These are phyloP conservation scores for Narcine bancroftii DNA, from an alignment of 2,113 vertebrate genomes.

Conservation along the genomic window DNA sequence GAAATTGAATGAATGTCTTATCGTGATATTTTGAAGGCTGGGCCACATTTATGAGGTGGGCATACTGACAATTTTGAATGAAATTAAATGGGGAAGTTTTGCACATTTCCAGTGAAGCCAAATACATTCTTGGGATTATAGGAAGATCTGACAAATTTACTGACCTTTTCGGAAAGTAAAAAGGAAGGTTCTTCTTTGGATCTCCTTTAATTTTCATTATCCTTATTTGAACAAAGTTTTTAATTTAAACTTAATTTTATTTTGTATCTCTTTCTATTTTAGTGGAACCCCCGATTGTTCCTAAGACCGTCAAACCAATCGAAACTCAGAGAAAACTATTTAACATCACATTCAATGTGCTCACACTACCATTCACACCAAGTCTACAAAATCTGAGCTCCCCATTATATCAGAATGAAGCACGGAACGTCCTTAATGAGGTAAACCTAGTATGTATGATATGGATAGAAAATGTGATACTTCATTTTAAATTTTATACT, in stretches of 20 bases:
- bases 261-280: not conserved
- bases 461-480: not conserved
- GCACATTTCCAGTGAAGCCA: not conserved
- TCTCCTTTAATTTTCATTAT: not conserved
- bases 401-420: not conserved
- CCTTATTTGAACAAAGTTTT: not conserved
- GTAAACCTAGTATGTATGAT: not conserved
- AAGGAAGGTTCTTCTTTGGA: not conserved
- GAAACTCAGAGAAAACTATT: not conserved
- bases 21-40: no score
- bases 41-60: no score
- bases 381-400: constrained; percentile 17
- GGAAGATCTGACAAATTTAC: not conserved
- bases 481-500: not conserved
- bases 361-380: not conserved
- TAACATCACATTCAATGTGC: constrained; percentile 15
- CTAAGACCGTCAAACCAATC: not conserved
- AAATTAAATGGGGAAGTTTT: not conserved
- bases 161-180: not conserved
- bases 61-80: not conserved
- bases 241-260: not conserved
- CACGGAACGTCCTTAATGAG: not conserved
- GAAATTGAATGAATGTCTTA: no score
- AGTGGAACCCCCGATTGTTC: constrained; percentile 11
- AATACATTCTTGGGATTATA: not conserved